Evolutionary conservation across 2,113 vertebrate species (phyloP).

Genomic region (Alexandromys fortis): DNA sequence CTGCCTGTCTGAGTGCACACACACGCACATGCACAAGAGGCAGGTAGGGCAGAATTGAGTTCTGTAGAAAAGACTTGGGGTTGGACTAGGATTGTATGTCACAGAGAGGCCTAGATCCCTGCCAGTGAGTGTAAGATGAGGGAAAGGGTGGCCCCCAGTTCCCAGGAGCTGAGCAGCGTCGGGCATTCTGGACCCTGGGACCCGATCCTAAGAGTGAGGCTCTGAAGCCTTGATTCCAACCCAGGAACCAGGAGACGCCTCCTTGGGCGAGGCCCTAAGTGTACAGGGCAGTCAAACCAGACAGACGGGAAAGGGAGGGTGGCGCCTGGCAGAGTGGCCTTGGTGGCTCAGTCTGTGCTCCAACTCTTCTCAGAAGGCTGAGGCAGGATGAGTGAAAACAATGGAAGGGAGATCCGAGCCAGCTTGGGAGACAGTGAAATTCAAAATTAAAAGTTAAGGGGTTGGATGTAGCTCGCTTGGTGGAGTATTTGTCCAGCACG

Average conservation of each 20-base stretch:
- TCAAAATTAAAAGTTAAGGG: background rate
- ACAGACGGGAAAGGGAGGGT: conserved; percentile 3
- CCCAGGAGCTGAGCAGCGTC: background rate
- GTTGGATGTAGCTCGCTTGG: background rate
- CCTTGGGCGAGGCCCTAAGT: background rate
- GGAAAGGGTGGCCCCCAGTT: too few species aligned
- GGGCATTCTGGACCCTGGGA: background rate
- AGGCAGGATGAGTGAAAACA: background rate
- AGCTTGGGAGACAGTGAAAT: background rate
- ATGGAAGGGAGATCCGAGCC: background rate
- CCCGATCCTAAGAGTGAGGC: background rate
- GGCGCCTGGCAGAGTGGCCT: background rate
- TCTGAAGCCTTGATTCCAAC: background rate
- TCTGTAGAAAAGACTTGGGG: rapidly evolving
- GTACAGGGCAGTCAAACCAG: conserved; percentile 39
- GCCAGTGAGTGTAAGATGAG: background rate
- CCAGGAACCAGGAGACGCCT: background rate
- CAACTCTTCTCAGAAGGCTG: background rate
- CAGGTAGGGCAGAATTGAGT: rapidly evolving
- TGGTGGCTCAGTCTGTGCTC: background rate
- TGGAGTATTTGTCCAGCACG: background rate
- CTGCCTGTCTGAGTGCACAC: background rate
- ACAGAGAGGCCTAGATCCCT: background rate
- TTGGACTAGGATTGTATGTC: too few species aligned
- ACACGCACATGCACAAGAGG: too few species aligned